Conservation (phyloP, 2,797 vertebrate species). For the Eremophila alpestris region DNA sequence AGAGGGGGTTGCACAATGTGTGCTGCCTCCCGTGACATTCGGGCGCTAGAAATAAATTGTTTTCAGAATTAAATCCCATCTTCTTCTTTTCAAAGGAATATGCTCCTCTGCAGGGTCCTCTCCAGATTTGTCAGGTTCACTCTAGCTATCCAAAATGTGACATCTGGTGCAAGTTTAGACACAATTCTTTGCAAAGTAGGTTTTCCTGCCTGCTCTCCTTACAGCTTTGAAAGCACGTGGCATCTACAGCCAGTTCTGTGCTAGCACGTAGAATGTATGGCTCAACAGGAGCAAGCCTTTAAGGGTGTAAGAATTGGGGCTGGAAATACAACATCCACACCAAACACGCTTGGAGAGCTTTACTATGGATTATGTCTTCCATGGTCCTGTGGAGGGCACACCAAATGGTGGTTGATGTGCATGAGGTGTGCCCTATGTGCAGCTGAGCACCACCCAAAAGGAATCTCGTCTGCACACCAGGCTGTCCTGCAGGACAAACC, state of each 20-base stretch:
- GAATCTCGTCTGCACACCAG: neutral
- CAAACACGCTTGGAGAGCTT: neutral
- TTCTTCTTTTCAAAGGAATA: neutral
- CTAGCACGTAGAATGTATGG: neutral
- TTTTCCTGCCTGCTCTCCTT: neutral
- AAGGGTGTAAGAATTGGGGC: neutral
- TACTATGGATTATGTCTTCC: neutral
- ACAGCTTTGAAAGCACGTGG: neutral
- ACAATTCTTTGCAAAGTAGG: neutral
- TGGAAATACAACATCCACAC: neutral
- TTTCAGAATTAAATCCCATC: neutral
- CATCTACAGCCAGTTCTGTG: neutral
- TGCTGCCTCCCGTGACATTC: neutral
- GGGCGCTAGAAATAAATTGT: neutral
- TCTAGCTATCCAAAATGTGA: neutral
- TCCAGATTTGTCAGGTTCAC: neutral
- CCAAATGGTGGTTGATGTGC: rapidly evolving
- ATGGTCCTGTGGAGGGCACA: rapidly evolving
- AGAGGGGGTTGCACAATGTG: rapidly evolving
- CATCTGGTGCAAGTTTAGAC: neutral
- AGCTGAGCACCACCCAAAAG: neutral
- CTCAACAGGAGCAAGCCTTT: neutral
- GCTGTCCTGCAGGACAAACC: neutral
- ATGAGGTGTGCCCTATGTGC: rapidly evolving
- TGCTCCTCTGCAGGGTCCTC: neutral